A percentile compares a stretch with the other conserved stretches of the same genome.
Evolutionary conservation across 2,888 invertebrate species (phyloP).

Genomic region (Sphecodes monilicornis): DNA sequence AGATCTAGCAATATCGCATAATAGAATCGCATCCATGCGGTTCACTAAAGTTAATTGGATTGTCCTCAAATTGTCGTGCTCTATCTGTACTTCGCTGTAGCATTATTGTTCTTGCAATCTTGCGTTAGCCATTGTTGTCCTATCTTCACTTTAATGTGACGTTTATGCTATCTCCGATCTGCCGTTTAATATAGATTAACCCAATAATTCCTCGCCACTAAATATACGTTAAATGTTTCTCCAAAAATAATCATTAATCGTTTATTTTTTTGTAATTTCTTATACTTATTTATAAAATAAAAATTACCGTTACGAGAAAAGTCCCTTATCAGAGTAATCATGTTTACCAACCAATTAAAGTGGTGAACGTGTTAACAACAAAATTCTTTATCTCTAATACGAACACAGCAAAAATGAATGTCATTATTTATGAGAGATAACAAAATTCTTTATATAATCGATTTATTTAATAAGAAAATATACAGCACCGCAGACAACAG

Average conservation of each 20-base stretch:
- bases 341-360: no score
- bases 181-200: background rate
- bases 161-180: background rate
- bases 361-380: no score
- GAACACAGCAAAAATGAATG: no score
- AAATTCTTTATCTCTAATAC: no score
- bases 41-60: slow-evolving; percentile 8
- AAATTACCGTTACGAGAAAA: no score
- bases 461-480: no score
- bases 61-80: background rate
- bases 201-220: background rate
- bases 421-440: no score
- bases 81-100: background rate
- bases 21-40: slow-evolving; percentile 14
- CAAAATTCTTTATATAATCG: no score
- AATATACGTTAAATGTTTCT: background rate
- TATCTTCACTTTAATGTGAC: background rate
- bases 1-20: background rate
- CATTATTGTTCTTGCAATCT: background rate
- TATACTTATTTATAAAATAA: no score
- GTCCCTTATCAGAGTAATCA: no score
- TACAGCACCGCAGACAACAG: background rate
- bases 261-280: background rate
- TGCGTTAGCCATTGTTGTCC: background rate
- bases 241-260: background rate